Base-by-base conservation (phyloP, 1,140 invertebrate species). In the Philopotamus ludificatus region DNA sequence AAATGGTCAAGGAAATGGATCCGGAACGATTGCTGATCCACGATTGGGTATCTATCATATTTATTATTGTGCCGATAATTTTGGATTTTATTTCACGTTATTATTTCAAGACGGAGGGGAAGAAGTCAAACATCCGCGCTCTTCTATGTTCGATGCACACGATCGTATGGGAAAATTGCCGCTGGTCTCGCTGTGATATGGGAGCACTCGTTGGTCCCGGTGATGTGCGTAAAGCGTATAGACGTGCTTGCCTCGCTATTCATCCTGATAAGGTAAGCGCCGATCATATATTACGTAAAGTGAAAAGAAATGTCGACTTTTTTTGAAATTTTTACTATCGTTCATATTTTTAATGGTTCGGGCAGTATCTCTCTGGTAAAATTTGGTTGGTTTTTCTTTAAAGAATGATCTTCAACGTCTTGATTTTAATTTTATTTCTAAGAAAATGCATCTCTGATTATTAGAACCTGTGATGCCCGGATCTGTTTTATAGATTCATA, bases 191-290 rank as follows among this genome's bases (percentile, higher is more conserved):
- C 66, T 89, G 90, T 71, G 92, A 96, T 68, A 99, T 99, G 94
- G 88, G 93, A 73, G 92, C 97, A 63, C 82, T 99, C 20, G 91
- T 99, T 0, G 86, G 89, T 0, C 78, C 92, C 4, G 88, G 87
- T 1, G 93, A 99, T 78, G 97, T 99, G 10, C 99, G 99, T 77
- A 97, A 97, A 74, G 86, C 89, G 34, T 99, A 99, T 78, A 83
- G 95, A 39, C 94, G 92, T 76, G 97, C 97, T 18, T 98, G 96
- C 72, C 82, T 99, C 10, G 92, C 94, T 50, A 94, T 98, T 25
- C 97, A 99, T 85, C 97, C 98, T 0, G 98, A 99, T 75, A 99
- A 99, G 86, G 95, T 97, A 81, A 75, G 68, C 2, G 41, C 2
- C n/a, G n/a, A n/a, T n/a, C n/a, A n/a, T n/a, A n/a, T n/a, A n/a